Conservation (phyloP, 2,113 vertebrate species). For the Peromyscus polionotus region DNA sequence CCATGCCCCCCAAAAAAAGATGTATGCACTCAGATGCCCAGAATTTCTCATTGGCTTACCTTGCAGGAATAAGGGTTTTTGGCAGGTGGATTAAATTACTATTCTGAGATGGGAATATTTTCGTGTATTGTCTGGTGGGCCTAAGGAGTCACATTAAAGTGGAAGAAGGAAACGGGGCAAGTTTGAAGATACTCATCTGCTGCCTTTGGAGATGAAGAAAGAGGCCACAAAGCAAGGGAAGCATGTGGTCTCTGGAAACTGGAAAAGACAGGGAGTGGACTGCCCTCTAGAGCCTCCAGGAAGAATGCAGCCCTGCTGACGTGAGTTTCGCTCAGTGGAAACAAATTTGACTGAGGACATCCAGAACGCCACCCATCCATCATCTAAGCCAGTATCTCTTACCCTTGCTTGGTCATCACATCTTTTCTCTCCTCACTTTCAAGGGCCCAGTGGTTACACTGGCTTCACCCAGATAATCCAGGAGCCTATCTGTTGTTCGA, state of each 20-base stretch:
- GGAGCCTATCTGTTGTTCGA: not conserved
- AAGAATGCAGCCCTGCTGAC: not conserved
- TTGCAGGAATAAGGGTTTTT: not conserved
- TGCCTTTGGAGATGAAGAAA: conserved; percentile 16
- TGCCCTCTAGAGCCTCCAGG: not conserved
- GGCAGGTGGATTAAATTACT: conserved; percentile 2
- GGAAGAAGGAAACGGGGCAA: not conserved
- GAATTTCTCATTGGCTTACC: not conserved
- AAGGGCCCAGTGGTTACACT: not conserved
- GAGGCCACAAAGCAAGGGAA: not conserved
- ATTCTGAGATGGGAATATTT: conserved; percentile 20
- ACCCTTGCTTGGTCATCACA: not conserved
- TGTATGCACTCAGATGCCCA: not conserved
- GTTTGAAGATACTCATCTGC: not conserved
- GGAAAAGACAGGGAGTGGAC: not conserved
- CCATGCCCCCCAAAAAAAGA: not conserved
- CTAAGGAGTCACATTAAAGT: not conserved
- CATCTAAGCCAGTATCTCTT: not conserved
- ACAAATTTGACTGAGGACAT: not conserved
- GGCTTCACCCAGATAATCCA: not conserved
- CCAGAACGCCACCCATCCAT: not conserved
- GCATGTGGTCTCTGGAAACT: not conserved
- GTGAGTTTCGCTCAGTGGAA: conserved; percentile 1
- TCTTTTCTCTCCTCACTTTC: not conserved
- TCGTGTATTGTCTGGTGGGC: not conserved